Evolutionary conservation across 2,888 invertebrate species (phyloP).

Genomic region (Coenonympha arcania): DNA sequence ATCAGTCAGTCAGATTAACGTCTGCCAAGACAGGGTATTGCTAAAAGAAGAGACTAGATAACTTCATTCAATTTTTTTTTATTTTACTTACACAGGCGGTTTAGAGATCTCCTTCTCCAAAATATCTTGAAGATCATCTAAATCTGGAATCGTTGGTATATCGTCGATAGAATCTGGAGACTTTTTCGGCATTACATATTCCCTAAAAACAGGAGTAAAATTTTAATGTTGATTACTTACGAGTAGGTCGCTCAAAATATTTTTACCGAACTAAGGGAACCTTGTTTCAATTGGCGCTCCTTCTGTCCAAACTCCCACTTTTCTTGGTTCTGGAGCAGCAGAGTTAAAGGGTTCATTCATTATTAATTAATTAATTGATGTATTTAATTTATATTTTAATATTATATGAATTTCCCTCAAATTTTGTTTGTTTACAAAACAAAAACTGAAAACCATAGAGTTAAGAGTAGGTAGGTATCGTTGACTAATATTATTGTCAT

Average conservation of each 20-base stretch:
- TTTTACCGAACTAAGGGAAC: constrained; percentile 36
- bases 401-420: too few species aligned
- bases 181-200: constrained; percentile 61
- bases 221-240: neutral
- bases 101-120: constrained; percentile 61
- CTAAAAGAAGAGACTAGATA: too few species aligned
- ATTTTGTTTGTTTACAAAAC: neutral
- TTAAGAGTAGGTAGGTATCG: too few species aligned
- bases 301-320: constrained; percentile 67
- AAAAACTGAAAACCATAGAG: too few species aligned
- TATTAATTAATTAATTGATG: constrained; percentile 4
- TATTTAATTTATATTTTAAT: neutral
- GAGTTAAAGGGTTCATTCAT: constrained; percentile 51
- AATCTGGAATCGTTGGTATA: constrained; percentile 68
- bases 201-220: constrained; percentile 39
- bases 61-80: too few species aligned
- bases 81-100: constrained; percentile 55
- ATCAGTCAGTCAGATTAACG: too few species aligned
- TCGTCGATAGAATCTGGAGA: constrained; percentile 62
- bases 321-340: constrained; percentile 56
- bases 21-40: too few species aligned
- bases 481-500: too few species aligned
- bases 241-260: too few species aligned
- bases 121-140: constrained; percentile 66
- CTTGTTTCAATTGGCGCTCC: constrained; percentile 62